Evolutionary conservation across 2,797 vertebrate species (phyloP), one percentile per base, ranked within the genome.

Genomic region (Xenops minutus): DNA sequence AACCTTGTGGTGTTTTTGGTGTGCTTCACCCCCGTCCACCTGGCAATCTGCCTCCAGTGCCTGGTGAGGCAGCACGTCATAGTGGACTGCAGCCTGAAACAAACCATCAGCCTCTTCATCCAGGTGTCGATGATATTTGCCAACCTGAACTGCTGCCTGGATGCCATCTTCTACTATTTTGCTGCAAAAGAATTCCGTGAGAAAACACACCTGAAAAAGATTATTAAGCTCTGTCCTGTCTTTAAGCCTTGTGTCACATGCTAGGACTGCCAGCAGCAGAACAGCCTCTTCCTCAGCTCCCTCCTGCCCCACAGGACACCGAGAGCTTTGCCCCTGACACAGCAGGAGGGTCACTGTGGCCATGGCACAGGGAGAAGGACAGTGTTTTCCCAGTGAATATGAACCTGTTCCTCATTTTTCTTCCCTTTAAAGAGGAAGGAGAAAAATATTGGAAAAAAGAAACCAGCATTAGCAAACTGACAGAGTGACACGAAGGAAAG

Each of bases 111-210:
- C 94, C 71, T 99, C 5, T 99, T 99, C 96, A 44, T 99, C 39
- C 99, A 99, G 85, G 23, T 98, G 37, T 88, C 98, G 4, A 91
- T 99, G 97, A 98, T 97, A 29, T 85, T 99, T 49, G 98, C 99
- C 83, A 99, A 99, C 82, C 29, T 99, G 88, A 99, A 99, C 97
- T 99, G 99, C 97, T 99, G 98, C 75, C 97, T 99, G 56, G 99
- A 99, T 13, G 99, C 98, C 34, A 84, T 99, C 78, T 99, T 99
- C 93, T 99, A 99, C 93, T 99, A 99, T 94, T 99, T 99, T 79
- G 98, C 98, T 34, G 97, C 98, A 37, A 97, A 96, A 69, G 98
- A 99, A 96, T 98, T 99, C 88, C 92, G 97, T 49, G 55, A 83
- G 73, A 97, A 84, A 81, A 39, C 36, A 4, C 87, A 54, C 6